Evolutionary conservation across 2,888 invertebrate genomes (phyloP), one percentile per base, ranked within the genome.

Genomic region (Drosophila formosana): DNA sequence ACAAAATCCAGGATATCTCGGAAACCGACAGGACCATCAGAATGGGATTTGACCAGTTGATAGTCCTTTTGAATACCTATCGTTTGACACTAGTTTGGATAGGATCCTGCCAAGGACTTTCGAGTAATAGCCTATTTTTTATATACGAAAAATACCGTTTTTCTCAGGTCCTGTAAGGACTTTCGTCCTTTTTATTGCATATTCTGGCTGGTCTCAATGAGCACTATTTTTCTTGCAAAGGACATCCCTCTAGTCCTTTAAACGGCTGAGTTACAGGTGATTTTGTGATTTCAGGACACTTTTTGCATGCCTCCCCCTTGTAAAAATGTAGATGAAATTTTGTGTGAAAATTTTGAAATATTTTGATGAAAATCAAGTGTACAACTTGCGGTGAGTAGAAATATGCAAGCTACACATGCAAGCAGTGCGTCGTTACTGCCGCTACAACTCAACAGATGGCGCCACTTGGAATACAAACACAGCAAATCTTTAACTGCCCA

Each of bases 161-260:
- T 30, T 50, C 18, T 50, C 23, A 7, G 34, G 34, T 50, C 34
- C 50, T 50, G 32, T 23, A 32, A 50, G 34, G 50, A 50, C 50
- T 34, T 50, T 50, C 11, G 34, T 50, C 50, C 50, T 34, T 50
- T 50, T 50, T 47, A 18, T 47, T 30, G 4, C 13, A 18, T 7
- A 30, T 47, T 47, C 13, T 3, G 30, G 18, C 4, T 1, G 3
- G 18, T 3, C 30, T 13, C 5, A 4, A 4, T 8, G 3, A 30
- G 30, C 7, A 18, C 13, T 41, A 18, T 7, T 1, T 41, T 41
- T 18, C 23, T 5, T 8, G 34, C 18, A 34, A 50, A 50, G 50
- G 50, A 50, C 50, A 50, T 32, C n/a, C 6, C 3, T 6, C 0
- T 34, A 34, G 50, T 39, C 39, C 52, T 52, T 52, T 3, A 52